Conservation (phyloP, 2,113 vertebrate genomes). For the Eurystomus gularis region DNA sequence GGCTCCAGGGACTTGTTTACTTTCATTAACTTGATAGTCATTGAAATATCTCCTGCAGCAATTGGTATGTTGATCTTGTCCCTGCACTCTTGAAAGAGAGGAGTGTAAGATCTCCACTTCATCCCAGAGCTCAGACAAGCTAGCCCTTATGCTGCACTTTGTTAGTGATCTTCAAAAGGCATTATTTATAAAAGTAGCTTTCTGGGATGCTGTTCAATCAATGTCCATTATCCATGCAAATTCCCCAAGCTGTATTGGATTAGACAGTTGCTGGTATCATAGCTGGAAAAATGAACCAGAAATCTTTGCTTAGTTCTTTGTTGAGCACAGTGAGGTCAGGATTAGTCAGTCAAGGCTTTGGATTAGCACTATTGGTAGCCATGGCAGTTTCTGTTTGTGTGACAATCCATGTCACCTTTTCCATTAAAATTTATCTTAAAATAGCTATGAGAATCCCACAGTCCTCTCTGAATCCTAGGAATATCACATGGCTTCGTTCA, state of each 20-base stretch:
- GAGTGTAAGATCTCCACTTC: constrained; percentile 41
- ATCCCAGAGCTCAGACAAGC: constrained; percentile 11
- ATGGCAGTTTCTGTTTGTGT: constrained; percentile 65
- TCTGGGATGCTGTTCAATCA: constrained; percentile 48
- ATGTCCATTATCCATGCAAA: constrained; percentile 61
- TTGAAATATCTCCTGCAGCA: constrained; percentile 51
- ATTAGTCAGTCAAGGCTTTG: constrained; percentile 58
- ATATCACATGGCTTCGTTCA: constrained; percentile 27
- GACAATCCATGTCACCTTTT: constrained; percentile 64
- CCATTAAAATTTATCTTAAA: constrained; percentile 76
- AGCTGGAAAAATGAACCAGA: constrained; percentile 56
- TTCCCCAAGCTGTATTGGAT: constrained; percentile 46
- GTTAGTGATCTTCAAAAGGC: constrained; percentile 62
- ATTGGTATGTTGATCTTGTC: constrained; percentile 56
- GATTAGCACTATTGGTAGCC: constrained; percentile 68
- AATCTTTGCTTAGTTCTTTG: constrained; percentile 53
- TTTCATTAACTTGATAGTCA: constrained; percentile 66
- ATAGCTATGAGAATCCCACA: constrained; percentile 64
- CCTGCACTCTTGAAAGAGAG: constrained; percentile 42
- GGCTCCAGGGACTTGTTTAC: constrained; percentile 52
- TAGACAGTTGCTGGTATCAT: constrained; percentile 50
- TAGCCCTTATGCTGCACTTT: neutral
- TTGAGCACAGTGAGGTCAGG: constrained; percentile 62
- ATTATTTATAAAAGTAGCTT: constrained; percentile 56
- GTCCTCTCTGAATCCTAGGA: constrained; percentile 62